Percentiles rank a stretch among this genome's conserved stretches.
phyloP scores from a whole-genome alignment of 2,888 invertebrate genomes.

The Agrotis clavis region DNA sequence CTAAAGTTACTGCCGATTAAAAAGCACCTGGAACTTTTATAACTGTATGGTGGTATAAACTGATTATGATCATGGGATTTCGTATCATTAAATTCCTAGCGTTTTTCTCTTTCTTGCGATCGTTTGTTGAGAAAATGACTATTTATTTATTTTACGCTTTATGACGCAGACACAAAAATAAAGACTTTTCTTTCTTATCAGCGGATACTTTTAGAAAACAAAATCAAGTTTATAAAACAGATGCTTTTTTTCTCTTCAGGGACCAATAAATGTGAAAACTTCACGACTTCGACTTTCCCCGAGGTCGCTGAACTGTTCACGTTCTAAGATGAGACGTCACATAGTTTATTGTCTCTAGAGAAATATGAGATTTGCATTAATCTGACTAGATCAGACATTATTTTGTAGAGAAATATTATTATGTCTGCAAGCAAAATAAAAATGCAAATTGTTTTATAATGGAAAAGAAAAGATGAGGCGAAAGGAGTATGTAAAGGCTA shows the following conservation, averaged over 20 bases:
- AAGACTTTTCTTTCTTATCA: neutral
- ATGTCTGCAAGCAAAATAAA: neutral
- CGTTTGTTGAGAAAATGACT: no score
- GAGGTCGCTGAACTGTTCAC: slow-evolving; percentile 22
- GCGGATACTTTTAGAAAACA: neutral
- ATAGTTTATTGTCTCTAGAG: slow-evolving; percentile 11
- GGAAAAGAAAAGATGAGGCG: neutral
- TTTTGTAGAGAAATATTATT: neutral
- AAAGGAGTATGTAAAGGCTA: no score
- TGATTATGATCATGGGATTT: no score
- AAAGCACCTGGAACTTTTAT: no score
- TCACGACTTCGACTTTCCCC: neutral
- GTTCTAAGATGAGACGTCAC: neutral
- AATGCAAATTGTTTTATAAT: neutral
- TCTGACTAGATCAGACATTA: neutral
- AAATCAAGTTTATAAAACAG: neutral
- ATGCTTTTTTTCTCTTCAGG: neutral
- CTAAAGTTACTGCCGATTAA: no score
- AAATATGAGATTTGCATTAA: slow-evolving; percentile 30
- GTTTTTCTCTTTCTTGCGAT: no score
- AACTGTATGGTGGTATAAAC: no score
- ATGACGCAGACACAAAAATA: neutral
- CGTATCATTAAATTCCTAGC: no score
- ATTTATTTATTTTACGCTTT: no score
- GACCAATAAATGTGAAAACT: slow-evolving; percentile 1